Percentiles rank a stretch among this genome's conserved stretches.
Evolutionary conservation across 2,113 vertebrate genomes (phyloP).

Genomic region (Antechinus flavipes): DNA sequence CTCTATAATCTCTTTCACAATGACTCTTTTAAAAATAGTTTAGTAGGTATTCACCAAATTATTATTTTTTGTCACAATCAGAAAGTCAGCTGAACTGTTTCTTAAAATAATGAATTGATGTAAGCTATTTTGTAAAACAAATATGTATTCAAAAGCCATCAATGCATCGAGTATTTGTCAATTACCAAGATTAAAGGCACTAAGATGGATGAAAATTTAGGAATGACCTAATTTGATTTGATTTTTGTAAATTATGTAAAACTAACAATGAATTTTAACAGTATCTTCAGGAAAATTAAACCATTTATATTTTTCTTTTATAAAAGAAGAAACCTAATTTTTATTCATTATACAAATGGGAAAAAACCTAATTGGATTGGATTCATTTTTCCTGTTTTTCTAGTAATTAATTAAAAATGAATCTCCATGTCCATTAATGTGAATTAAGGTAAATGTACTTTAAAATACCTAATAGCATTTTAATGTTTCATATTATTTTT

Average conservation of each 20-base stretch:
- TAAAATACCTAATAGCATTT: background rate
- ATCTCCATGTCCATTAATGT: slow-evolving; percentile 56
- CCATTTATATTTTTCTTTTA: background rate
- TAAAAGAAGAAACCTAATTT: background rate
- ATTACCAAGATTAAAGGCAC: background rate
- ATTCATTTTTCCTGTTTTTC: slow-evolving; percentile 54
- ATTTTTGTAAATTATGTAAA: background rate
- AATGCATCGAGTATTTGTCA: background rate
- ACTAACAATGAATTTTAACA: background rate
- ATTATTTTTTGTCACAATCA: background rate
- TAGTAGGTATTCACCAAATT: background rate
- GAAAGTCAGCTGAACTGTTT: background rate
- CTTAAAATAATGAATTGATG: background rate
- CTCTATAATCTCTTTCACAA: background rate
- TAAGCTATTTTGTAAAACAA: background rate
- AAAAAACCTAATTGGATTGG: background rate
- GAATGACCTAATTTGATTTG: background rate
- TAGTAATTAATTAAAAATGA: slow-evolving; percentile 46
- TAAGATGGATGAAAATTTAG: background rate
- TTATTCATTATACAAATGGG: background rate
- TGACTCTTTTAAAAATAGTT: background rate
- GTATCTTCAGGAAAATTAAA: background rate
- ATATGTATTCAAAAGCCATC: background rate
- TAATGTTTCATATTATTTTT: slow-evolving; percentile 56
- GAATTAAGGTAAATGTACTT: slow-evolving; percentile 70